phyloP scores from a whole-genome alignment of 2,797 vertebrate species.

The Erpetoichthys calabaricus region DNA sequence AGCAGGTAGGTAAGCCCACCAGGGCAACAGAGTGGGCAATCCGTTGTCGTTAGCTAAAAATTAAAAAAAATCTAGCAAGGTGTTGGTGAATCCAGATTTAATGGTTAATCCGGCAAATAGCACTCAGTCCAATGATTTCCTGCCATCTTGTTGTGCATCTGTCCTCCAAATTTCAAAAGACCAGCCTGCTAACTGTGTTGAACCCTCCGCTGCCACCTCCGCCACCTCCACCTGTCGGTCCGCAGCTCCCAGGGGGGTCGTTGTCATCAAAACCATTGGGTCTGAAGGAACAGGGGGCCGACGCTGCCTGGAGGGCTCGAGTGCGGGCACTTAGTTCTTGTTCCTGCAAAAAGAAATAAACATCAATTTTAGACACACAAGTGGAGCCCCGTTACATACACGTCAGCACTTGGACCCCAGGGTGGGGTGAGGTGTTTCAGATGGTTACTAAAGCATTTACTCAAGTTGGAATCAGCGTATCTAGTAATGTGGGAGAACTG shows the following conservation, averaged over 20 bases:
- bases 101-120: too few relatives aligned
- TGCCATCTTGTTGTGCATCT: slow-evolving; percentile 2
- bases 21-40: too few relatives aligned
- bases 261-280: slow-evolving; percentile 95
- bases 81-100: too few relatives aligned
- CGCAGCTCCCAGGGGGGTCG: slow-evolving; percentile 91
- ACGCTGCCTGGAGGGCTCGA: slow-evolving; percentile 81
- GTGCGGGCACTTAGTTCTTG: slow-evolving; percentile 90
- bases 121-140: background rate
- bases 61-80: too few relatives aligned
- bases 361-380: background rate
- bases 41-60: too few relatives aligned
- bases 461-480: too few relatives aligned
- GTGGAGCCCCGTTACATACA: too few relatives aligned
- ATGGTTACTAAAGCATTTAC: too few relatives aligned
- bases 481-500: too few relatives aligned
- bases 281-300: slow-evolving; percentile 84
- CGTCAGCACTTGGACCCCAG: too few relatives aligned
- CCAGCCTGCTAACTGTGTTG: slow-evolving; percentile 83
- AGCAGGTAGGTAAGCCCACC: too few relatives aligned
- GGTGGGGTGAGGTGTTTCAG: too few relatives aligned
- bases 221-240: slow-evolving; percentile 80
- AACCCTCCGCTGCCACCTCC: slow-evolving; percentile 68
- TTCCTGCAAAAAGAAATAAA: slow-evolving; percentile 51
- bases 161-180: slow-evolving; percentile 59